Base-by-base conservation (phyloP, 2,113 vertebrate species). In the Crocuta crocuta region DNA sequence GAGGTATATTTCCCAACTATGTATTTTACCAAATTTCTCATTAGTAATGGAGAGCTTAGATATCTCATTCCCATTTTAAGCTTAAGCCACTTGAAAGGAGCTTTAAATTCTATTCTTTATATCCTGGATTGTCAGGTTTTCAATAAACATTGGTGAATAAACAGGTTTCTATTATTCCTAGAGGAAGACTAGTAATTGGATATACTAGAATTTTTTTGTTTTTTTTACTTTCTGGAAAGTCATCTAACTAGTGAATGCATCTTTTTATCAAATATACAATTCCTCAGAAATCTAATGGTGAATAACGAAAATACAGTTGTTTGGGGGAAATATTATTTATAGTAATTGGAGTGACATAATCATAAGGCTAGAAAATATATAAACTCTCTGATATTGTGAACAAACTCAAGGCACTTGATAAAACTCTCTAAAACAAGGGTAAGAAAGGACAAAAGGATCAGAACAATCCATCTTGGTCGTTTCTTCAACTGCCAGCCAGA, bases 251-350 rank as follows among this genome's bases (percentile, higher is more conserved):
- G 53, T 50, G 50, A 97, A 66, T 91, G 11, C 28, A 76, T 80
- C 16, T 74, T 39, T 94, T 19, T 81, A 74, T 92, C 76, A 93
- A 73, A 50, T 63, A 94, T 73, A 55, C 50, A 23, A 33, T 87
- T 91, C 66, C 48, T 94, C n/a, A 90, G 70, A 97, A 95, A 85
- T 58, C 84, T 70, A 85, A 45, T 68, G 55, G 21, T 78, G 28
- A 95, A 70, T 84, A 94, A 92, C 95, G 39, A 96, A 92, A 96
- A 95, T 91, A 74, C 0, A 76, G 13, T 74, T 96, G 58, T n/a
- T 8, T 43, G 76, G 7, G 39, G n/a, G 2, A 76, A 87, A 90
- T 96, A 16, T 94, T 83, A 79, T 89, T 92, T 73, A 65, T 81
- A 26, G 65, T 66, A 87, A 80, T 81, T 94, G 45, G 94, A 86